A percentile compares a stretch with the other conserved stretches of the same genome.
phyloP scores from a whole-genome alignment of 2,797 vertebrate genomes.

The Danio choprae region DNA sequence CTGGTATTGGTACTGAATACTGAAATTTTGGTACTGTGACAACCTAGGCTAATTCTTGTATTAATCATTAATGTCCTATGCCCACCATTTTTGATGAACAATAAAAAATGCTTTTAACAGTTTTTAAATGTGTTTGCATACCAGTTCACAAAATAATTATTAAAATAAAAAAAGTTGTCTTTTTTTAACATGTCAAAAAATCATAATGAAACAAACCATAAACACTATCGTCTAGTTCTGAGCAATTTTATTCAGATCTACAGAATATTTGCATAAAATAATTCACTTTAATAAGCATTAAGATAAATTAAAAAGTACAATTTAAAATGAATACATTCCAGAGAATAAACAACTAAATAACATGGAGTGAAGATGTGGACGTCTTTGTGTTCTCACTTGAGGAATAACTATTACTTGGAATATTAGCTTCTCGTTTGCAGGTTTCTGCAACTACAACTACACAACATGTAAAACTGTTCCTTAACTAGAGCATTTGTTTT shows the following conservation, averaged over 20 bases:
- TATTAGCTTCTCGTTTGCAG: not conserved
- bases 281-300: slow-evolving; percentile 5
- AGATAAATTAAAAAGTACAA: slow-evolving; percentile 11
- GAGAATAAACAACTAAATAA: not conserved
- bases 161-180: too few species aligned
- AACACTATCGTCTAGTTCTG: not conserved
- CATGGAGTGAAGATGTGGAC: not conserved
- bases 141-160: too few species aligned
- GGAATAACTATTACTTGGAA: not conserved
- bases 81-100: too few species aligned
- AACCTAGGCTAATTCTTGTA: too few species aligned
- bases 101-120: too few species aligned
- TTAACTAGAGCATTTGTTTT: slow-evolving; percentile 7
- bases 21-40: too few species aligned
- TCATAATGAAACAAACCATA: not conserved
- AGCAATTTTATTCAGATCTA: slow-evolving; percentile 17
- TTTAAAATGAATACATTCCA: not conserved
- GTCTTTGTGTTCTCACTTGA: not conserved
- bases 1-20: too few species aligned
- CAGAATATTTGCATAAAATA: slow-evolving; percentile 1
- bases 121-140: too few species aligned
- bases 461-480: slow-evolving; percentile 7
- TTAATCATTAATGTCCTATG: too few species aligned
- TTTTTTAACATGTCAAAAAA: too few species aligned
- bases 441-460: not conserved